Base-by-base conservation (phyloP, 2,113 vertebrate genomes). In the Trogon melanurus region DNA sequence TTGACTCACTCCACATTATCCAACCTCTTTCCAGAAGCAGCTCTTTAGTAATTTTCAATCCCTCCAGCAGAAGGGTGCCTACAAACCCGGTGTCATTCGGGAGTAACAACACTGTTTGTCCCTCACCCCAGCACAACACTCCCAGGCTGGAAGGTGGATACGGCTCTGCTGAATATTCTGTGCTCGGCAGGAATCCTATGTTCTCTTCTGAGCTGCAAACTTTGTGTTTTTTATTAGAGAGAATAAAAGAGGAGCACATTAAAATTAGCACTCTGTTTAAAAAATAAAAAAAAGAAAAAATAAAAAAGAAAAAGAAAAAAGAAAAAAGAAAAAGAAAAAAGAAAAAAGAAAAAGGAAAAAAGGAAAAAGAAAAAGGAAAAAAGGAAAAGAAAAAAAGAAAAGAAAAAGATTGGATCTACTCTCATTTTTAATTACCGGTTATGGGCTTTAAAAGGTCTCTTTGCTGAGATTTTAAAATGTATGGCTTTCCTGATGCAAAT, bases 71-170 rank as follows among this genome's bases (percentile, higher is more conserved):
- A 73, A 95, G 78, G 36, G 15, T 95, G 73, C 84, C 97, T 81
- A 81, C 89, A 85, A 72, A 79, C 72, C 29, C 53, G 96, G 95
- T 94, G 91, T 66, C 4, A 0, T 69, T 62, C 47, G n/a, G 87
- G 87, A 73, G 73, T 62, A 74, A 75, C 29, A 87, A 93, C 10
- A 7, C 64, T 21, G 45, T 79, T 95, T 90, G 92, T 79, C 26
- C 93, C 84, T 85, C 84, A 65, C 71, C 96, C 88, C 17, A 14
- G 81, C 87, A 85, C 93, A 91, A 53, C 76, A 78, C 70, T 72
- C 78, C 75, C 85, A 12, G 73, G 50, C 27, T 67, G 85, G 56
- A 36, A 60, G 47, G 64, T 15, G 47, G 51, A 85, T 22, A 7
- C 1, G 4, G 44, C 67, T 73, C 29, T 11, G 64, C 51, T 36